phyloP scores from a whole-genome alignment of 1,140 invertebrate species.

The Drosophila malerkotliana region DNA sequence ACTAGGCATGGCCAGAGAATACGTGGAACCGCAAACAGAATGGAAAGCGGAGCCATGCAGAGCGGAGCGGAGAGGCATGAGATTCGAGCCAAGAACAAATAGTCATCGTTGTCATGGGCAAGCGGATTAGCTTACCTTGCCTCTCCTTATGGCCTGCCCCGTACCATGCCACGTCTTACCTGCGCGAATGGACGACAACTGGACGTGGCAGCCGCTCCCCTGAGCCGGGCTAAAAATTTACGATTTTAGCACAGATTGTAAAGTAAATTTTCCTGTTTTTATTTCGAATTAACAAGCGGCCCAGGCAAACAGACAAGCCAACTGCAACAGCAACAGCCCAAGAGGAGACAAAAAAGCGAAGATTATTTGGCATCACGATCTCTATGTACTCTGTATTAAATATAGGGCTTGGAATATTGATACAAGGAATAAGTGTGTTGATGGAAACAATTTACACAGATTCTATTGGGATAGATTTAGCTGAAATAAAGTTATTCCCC shows the following conservation, averaged over 20 bases:
- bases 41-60: constrained; percentile 20
- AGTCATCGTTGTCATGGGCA: constrained; percentile 63
- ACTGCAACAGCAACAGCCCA: constrained; percentile 10
- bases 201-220: constrained; percentile 55
- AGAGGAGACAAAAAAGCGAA: constrained; percentile 9
- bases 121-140: constrained; percentile 68
- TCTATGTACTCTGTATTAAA: background rate
- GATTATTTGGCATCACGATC: background rate
- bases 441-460: no score
- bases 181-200: constrained; percentile 10
- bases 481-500: no score
- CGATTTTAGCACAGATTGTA: constrained; percentile 81
- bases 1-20: constrained; percentile 66
- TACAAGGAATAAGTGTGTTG: no score
- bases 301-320: constrained; percentile 54
- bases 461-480: no score
- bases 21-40: constrained; percentile 68
- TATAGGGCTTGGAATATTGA: background rate
- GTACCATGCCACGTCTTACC: constrained; percentile 8
- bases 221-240: constrained; percentile 73
- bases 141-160: background rate
- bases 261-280: constrained; percentile 82
- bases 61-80: constrained; percentile 10
- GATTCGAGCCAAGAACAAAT: constrained; percentile 66
- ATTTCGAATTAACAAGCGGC: constrained; percentile 77